Conservation (phyloP, 2,797 vertebrate species). For the Bradypus variegatus region DNA sequence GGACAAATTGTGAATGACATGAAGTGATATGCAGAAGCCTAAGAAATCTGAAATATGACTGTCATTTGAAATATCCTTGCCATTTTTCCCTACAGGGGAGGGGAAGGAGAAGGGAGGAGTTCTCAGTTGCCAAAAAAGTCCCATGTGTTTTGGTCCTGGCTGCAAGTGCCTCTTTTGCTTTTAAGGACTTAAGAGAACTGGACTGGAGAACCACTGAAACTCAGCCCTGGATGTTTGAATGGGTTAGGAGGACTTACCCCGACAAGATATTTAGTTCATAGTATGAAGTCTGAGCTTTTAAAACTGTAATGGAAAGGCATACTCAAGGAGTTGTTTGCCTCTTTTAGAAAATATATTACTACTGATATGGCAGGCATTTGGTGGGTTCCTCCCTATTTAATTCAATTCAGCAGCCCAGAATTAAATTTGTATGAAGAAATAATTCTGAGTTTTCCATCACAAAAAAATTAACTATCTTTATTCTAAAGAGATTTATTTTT, state of each 20-base stretch:
- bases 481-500: neutral
- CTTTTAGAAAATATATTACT: neutral
- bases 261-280: neutral
- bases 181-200: neutral
- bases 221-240: neutral
- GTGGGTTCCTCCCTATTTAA: neutral
- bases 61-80: conserved; percentile 22
- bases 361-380: neutral
- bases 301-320: neutral
- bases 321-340: neutral
- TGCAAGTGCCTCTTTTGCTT: neutral
- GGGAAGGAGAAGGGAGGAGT: neutral
- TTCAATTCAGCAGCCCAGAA: conserved; percentile 5
- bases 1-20: neutral
- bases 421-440: conserved; percentile 11
- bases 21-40: conserved; percentile 16
- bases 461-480: neutral
- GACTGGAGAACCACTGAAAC: neutral
- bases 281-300: neutral
- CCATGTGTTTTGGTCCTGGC: neutral
- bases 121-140: neutral
- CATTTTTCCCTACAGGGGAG: conserved; percentile 2
- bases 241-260: neutral
- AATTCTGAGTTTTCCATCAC: neutral
- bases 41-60: conserved; percentile 34